These are phyloP conservation scores for Leptonema lineaticorne DNA, from an alignment of 1,140 invertebrate species.

Conservation along the genomic window DNA sequence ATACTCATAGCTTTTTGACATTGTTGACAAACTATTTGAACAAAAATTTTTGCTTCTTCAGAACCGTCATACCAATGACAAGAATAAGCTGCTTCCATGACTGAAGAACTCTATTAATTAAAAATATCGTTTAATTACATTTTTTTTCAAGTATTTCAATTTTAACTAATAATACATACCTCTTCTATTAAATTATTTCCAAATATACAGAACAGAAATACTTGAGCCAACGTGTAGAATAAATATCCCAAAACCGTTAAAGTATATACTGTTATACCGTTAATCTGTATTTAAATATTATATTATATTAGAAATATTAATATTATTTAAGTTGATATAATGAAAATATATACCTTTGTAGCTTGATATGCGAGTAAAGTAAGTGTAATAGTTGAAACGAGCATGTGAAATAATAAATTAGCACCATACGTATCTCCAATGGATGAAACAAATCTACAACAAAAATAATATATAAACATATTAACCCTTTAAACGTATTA, in stretches of 20 bases:
- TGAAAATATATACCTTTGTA: conserved; percentile 64
- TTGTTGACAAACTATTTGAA: conserved; percentile 87
- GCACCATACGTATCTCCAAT: conserved; percentile 80
- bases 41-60: conserved; percentile 84
- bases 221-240: conserved; percentile 75
- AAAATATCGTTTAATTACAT: too few relatives aligned
- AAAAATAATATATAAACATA: not conserved
- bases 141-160: too few relatives aligned
- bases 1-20: conserved; percentile 85
- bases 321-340: not conserved
- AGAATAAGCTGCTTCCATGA: conserved; percentile 85
- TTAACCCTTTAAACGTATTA: not conserved
- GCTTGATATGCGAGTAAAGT: conserved; percentile 82
- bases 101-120: conserved; percentile 72
- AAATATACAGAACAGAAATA: conserved; percentile 83
- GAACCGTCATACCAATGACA: conserved; percentile 87
- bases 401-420: conserved; percentile 78
- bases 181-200: conserved; percentile 83
- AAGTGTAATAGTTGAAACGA: conserved; percentile 77
- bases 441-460: conserved; percentile 68
- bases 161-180: conserved; percentile 53
- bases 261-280: conserved; percentile 71
- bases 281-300: conserved; percentile 57
- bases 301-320: not conserved
- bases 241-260: conserved; percentile 76